phyloP scores from a whole-genome alignment of 2,797 vertebrate genomes.

The Chiroxiphia lanceolata region DNA sequence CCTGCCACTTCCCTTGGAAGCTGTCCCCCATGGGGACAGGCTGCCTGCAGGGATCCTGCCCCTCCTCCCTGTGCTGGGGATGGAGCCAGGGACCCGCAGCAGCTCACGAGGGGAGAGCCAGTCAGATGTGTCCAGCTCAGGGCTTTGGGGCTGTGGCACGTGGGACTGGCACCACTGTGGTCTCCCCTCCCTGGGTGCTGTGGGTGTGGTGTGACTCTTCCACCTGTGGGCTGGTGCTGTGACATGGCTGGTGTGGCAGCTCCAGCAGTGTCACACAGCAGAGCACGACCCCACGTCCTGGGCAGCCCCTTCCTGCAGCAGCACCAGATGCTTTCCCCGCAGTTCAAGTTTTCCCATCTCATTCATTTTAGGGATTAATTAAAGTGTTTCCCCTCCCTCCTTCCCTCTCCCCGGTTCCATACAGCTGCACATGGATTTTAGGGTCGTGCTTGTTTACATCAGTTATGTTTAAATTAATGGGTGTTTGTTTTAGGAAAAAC shows the following conservation, averaged over 20 bases:
- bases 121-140: background rate
- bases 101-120: accelerated
- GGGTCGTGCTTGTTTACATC: slow-evolving; percentile 37
- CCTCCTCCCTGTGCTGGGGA: background rate
- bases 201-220: accelerated
- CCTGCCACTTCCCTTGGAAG: background rate
- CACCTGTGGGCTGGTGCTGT: accelerated
- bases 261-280: accelerated
- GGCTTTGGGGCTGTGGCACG: background rate
- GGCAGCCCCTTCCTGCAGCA: background rate
- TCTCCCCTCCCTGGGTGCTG: background rate
- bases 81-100: accelerated
- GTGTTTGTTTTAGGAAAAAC: background rate
- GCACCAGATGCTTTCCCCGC: background rate
- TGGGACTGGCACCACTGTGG: accelerated
- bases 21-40: accelerated
- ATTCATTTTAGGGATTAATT: slow-evolving; percentile 19
- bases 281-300: accelerated
- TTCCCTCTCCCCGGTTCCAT: background rate
- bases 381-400: background rate
- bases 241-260: accelerated
- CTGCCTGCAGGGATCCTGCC: background rate
- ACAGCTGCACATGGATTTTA: slow-evolving; percentile 44
- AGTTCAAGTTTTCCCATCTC: background rate
- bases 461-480: background rate